phyloP scores from a whole-genome alignment of 1,140 invertebrate species.

The Zophobas atratus region DNA sequence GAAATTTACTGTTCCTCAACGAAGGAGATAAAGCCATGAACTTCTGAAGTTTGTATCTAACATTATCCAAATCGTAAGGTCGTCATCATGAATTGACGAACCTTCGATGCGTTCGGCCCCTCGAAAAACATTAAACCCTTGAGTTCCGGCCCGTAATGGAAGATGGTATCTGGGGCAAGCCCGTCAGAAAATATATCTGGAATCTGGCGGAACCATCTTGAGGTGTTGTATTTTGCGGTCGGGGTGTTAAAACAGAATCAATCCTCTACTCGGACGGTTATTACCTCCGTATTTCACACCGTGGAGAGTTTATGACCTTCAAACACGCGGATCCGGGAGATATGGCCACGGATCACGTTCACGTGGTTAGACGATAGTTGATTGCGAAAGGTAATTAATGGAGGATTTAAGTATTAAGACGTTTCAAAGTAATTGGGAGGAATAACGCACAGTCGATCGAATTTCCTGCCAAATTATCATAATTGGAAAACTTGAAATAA shows the following conservation, averaged over 20 bases:
- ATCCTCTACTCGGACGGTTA: slow-evolving; percentile 34
- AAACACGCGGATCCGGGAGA: slow-evolving; percentile 24
- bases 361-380: not conserved
- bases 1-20: no score
- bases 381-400: slow-evolving; percentile 9
- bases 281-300: slow-evolving; percentile 33
- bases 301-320: slow-evolving; percentile 37
- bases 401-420: slow-evolving; percentile 38
- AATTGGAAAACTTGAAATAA: not conserved
- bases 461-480: not conserved
- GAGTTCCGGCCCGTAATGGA: slow-evolving; percentile 32
- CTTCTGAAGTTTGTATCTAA: no score
- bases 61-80: no score
- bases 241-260: slow-evolving; percentile 37
- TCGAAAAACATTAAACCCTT: slow-evolving; percentile 28
- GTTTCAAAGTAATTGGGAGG: slow-evolving; percentile 9
- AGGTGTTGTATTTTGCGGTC: slow-evolving; percentile 41
- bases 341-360: slow-evolving; percentile 16
- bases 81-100: slow-evolving; percentile 17
- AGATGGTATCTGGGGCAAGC: slow-evolving; percentile 24
- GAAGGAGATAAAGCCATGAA: no score
- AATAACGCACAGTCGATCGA: slow-evolving; percentile 7
- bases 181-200: slow-evolving; percentile 36
- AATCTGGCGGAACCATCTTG: slow-evolving; percentile 16
- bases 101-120: slow-evolving; percentile 5